Conservation (phyloP, 1,140 invertebrate species). For the Scaptomyza graminum region DNA sequence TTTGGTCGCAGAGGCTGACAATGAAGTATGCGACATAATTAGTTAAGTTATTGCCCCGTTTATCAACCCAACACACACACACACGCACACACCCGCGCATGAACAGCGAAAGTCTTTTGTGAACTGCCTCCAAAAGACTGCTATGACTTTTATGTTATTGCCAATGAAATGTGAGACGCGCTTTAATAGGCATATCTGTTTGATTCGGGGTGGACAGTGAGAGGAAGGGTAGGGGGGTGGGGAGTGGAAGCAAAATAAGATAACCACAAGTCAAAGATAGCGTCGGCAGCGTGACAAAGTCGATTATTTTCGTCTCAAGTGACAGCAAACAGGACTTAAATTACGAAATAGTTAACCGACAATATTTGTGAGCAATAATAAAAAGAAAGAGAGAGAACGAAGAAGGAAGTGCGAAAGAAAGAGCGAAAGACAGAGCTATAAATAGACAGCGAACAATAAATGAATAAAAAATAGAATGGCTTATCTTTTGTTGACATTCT, state of each 20-base stretch:
- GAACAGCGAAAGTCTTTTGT: constrained; percentile 15
- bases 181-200: constrained; percentile 39
- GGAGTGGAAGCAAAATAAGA: background rate
- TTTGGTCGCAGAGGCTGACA: constrained; percentile 22
- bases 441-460: constrained; percentile 45
- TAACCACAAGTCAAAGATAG: constrained; percentile 8
- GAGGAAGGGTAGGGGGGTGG: no score
- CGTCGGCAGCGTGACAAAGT: constrained; percentile 69
- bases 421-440: no score
- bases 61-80: no score
- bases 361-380: constrained; percentile 21
- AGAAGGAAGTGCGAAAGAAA: no score
- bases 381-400: constrained; percentile 1
- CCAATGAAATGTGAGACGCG: constrained; percentile 68
- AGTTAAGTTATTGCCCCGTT: constrained; percentile 48
- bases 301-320: constrained; percentile 82
- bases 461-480: constrained; percentile 82
- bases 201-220: constrained; percentile 10
- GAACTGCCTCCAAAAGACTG: constrained; percentile 19
- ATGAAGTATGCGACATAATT: constrained; percentile 67
- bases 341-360: constrained; percentile 79
- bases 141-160: constrained; percentile 43
- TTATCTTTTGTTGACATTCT: constrained; percentile 82
- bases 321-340: constrained; percentile 80
- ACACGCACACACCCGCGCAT: constrained; percentile 16